These are phyloP conservation scores for Neolamprologus cancellatus DNA, from an alignment of 2,113 vertebrate species.

Conservation along the genomic window DNA sequence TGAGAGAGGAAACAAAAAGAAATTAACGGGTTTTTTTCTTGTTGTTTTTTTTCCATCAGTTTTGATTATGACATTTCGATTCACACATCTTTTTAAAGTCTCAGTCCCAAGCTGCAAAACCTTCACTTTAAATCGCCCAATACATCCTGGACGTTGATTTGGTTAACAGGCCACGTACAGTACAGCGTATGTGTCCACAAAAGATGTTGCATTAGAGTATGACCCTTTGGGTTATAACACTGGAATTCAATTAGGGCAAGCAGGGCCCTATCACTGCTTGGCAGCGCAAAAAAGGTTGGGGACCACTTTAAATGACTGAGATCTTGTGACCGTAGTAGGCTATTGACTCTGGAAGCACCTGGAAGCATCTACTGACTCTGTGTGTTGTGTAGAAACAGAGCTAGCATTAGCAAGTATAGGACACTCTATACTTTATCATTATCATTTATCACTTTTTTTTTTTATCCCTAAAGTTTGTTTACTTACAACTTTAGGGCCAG, in stretches of 20 bases:
- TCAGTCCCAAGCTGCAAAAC: neutral
- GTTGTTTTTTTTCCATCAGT: neutral
- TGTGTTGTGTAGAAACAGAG: neutral
- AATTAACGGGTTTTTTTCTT: neutral
- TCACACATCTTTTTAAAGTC: neutral
- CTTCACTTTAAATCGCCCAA: no score
- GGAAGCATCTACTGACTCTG: neutral
- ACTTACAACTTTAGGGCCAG: neutral
- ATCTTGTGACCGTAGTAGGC: neutral
- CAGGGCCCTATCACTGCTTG: neutral
- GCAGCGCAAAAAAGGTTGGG: neutral
- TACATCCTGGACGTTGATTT: no score
- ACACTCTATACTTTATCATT: neutral
- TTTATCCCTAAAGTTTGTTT: neutral
- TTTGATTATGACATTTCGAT: neutral
- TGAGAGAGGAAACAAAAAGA: neutral
- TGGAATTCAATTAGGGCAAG: neutral
- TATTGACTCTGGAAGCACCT: neutral
- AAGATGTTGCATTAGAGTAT: neutral
- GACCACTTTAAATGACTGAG: neutral
- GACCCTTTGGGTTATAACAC: neutral
- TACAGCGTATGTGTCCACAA: neutral
- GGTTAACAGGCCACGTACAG: neutral
- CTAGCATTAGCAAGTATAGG: neutral
- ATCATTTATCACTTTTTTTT: neutral